These are phyloP conservation scores for Callopanchax toddi DNA, from an alignment of 2,113 vertebrate genomes.

Conservation along the genomic window DNA sequence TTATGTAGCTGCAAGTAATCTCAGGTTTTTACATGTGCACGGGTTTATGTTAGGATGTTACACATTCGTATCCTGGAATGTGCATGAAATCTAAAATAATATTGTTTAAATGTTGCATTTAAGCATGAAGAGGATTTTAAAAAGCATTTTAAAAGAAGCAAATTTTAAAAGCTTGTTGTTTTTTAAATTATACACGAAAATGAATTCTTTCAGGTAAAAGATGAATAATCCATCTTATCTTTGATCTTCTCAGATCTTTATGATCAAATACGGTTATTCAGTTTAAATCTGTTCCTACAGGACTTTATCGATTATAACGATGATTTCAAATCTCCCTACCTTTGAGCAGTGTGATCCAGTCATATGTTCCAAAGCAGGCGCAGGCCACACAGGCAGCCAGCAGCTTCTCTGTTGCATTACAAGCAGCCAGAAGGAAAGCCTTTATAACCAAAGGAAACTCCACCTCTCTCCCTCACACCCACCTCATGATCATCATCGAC, in stretches of 20 bases:
- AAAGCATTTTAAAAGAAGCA: no score
- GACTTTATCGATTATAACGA: not conserved
- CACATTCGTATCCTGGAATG: no score
- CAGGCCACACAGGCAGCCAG: not conserved
- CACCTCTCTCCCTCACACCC: slow-evolving; percentile 35
- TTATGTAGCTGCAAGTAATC: no score
- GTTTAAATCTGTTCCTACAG: not conserved
- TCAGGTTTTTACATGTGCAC: no score
- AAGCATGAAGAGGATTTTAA: no score
- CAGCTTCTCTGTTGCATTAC: not conserved
- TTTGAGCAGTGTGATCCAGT: slow-evolving; percentile 41
- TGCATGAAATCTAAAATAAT: no score
- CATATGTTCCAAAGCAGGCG: slow-evolving; percentile 48
- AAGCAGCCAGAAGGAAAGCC: not conserved
- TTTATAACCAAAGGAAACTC: slow-evolving; percentile 49
- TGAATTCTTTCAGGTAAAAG: not conserved
- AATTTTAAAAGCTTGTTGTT: not conserved
- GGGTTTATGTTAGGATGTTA: no score
- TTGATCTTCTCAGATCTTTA: no score
- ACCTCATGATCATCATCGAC: not conserved
- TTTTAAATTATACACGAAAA: not conserved
- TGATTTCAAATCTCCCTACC: slow-evolving; percentile 41
- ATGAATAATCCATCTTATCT: not conserved
- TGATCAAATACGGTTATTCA: no score
- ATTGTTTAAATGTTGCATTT: no score